A percentile compares a stretch with the other conserved stretches of the same genome.
phyloP scores from a whole-genome alignment of 1,140 invertebrate genomes.

The Reticulitermes speratus region DNA sequence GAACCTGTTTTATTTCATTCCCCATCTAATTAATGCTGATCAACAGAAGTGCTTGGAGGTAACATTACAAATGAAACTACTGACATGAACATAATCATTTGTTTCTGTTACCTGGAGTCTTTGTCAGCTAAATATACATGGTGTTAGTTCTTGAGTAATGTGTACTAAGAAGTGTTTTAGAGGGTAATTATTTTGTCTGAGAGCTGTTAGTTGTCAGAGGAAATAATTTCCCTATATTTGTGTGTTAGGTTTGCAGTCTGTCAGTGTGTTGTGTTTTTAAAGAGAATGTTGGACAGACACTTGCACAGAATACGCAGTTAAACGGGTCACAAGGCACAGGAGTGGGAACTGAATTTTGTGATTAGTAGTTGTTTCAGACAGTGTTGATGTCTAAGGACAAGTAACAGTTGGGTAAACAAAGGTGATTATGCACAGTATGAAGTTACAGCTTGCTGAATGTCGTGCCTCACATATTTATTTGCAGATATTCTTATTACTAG shows the following conservation, averaged over 20 bases:
- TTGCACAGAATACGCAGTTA: background rate
- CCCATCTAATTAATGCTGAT: background rate
- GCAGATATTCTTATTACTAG: too few species aligned
- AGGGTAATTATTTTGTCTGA: too few species aligned
- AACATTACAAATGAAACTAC: background rate
- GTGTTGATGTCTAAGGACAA: background rate
- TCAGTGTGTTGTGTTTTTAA: background rate
- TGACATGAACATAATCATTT: background rate
- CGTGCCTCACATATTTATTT: too few species aligned
- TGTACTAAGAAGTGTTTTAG: background rate
- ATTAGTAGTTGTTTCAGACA: background rate
- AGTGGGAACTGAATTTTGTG: background rate
- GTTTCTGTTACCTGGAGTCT: background rate
- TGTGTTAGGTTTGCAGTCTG: background rate
- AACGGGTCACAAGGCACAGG: background rate
- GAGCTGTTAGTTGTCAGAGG: too few species aligned
- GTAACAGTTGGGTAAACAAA: too few species aligned
- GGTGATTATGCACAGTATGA: too few species aligned
- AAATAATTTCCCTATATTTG: background rate
- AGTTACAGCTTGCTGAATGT: too few species aligned
- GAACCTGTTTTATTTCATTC: background rate
- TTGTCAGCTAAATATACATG: background rate
- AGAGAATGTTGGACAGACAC: background rate
- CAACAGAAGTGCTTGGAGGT: background rate
- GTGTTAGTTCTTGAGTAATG: background rate